Base-by-base conservation (phyloP, 2,797 vertebrate species). In the Toxotes lorentzi region DNA sequence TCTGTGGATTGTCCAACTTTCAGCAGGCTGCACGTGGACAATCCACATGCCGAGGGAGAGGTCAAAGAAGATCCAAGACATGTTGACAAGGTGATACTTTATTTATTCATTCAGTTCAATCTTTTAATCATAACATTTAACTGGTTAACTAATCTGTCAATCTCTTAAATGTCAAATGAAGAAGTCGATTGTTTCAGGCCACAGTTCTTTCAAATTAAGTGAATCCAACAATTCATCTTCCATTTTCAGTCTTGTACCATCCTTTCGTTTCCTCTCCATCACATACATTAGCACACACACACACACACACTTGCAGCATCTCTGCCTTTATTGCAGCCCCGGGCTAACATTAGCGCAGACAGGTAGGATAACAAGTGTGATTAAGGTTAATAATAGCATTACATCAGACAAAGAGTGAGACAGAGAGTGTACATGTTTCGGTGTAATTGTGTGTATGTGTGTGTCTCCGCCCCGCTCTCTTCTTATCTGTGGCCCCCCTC, bases 321-420 rank as follows among this genome's bases (percentile, higher is more conserved):
- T 62, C 81, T 61, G 75, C 81, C 81, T 84, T 86, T 84, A 78
- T 80, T 82, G 85, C 62, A 24, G 90, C 92, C 89, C 60, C 59
- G 5, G 89, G 92, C 85, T 73, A 82, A 81, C 88, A 77, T 93
- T 88, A 86, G 86, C 1, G 76, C 87, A 91, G 90, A 91, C 85
- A 92, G 92, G 89, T 90, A 86, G 88, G 88, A 92, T 92, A 92
- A 93, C 87, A 74, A 89, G 85, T 81, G 87, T 79, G 85, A 91
- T 91, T 91, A 92, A 82, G 88, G 79, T 84, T 91, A 90, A 91
- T 91, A 89, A 90, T 87, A 86, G 87, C 82, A 83, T 89, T 85
- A 87, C 87, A 86, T 92, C 86, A 93, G 87, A 66, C 62, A 48
- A 59, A 69, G 59, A 54, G 69, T 90, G 82, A 92, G 85, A 60